Base-by-base conservation (phyloP, 2,888 invertebrate genomes). In the Limnephilus rhombicus region DNA sequence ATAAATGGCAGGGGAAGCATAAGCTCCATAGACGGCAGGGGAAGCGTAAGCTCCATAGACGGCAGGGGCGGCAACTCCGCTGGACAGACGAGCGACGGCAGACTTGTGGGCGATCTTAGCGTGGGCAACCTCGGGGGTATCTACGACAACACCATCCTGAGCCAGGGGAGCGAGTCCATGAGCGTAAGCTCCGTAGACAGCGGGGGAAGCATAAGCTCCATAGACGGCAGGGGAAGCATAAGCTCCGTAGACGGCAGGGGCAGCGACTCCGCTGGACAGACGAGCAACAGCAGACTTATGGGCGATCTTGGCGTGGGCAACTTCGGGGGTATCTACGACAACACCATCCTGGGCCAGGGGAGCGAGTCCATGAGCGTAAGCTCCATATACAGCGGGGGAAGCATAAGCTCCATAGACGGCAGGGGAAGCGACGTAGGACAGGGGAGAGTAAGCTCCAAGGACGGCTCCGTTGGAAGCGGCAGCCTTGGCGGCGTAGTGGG, bases 161-260 rank as follows among this genome's bases (percentile, higher is more conserved):
- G 96, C 96, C 94, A 96, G 96, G 92, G 96, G 96, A 94, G 96
- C 96, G 95, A 96, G 96, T 94, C 96, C 96, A 94, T 89, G n/a
- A 29, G n/a, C 68, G 81, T 90, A 85, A 94, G 83, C 90, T 13
- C 83, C 92, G 34, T 91, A 53, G 86, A 90, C 53, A 86, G 45
- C 82, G 34, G 49, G 49, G 15, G 49, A 49, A 49, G 45, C 45
- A 1, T 45, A 85, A 41, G 37, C 85, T 24, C 24, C n/a, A 34
- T 85, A 41, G 41, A 34, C 29, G 5, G 81, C 29, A 29, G 81
- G 53, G 45, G 80, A 41, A 29, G 29, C 91, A 34, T 45, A 85
- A 12, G 85, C 88, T 87, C 81, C 15, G 81, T 45, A 53, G 53
- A 53, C 18, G 34, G 87, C 86, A 53, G 88, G 53, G 53, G 82